Base-by-base conservation (phyloP, 2,888 invertebrate genomes). In the Chrysolina oricalcia region DNA sequence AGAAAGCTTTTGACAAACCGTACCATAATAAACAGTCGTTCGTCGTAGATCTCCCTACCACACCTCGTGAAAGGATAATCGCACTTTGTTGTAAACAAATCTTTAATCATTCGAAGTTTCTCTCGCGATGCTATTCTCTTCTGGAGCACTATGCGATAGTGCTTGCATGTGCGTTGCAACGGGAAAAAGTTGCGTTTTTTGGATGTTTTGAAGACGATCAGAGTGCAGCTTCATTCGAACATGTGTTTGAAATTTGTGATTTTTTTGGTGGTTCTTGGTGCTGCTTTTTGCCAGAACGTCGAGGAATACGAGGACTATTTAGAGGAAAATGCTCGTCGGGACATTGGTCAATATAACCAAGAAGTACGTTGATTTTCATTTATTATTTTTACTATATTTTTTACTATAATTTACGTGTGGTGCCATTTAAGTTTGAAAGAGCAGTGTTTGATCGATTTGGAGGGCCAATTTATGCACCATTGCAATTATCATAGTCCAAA, bases 51-150 rank as follows among this genome's bases (percentile, higher is more conserved):
- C 72, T 53, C 62, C 62, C 46, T 13, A 41, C 81, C 80, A 78
- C 80, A 74, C 76, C 75, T 71, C 78, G 82, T 83, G 84, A 84
- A 84, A 84, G 76, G 70, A 73, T 72, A 72, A 70, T 70, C 56
- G 63, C 59, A 68, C 69, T 69, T 35, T 53, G 66, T 63, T n/a
- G 76, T 76, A 76, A 76, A 76, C 76, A 76, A 76, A 76, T 72
- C 67, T 43, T 70, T n/a, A 76, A 70, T 73, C 75, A 73, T 70
- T 76, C 76, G 67, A 56, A 73, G 67, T 74, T 74, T 74, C 74
- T 74, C 59, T 65, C 56, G 48, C 43, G 62, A 50, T 53, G 53
- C 13, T 9, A 19, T 53, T 53, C 21, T 59, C 27, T 59, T 9
- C 15, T n/a, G 35, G 6, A n/a, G 23, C 13, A 27, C 19, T 35